These are phyloP conservation scores for Prochilodus magdalenae DNA, from an alignment of 2,113 vertebrate genomes.

Conservation along the genomic window DNA sequence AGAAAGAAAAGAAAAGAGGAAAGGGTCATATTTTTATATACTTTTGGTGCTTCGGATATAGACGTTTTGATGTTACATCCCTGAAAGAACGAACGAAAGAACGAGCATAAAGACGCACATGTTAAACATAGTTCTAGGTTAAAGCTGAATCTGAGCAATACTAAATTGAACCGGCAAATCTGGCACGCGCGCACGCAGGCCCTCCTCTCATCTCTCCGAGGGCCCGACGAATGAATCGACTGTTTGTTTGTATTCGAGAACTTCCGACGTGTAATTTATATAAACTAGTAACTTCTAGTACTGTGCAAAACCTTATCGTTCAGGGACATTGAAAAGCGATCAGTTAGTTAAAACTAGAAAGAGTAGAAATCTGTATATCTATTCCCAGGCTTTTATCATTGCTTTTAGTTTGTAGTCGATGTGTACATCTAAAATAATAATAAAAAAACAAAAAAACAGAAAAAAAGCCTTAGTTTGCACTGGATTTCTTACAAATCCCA, in stretches of 20 bases:
- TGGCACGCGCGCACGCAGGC: constrained; percentile 43
- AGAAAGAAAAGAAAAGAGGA: constrained; percentile 1
- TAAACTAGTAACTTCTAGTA: constrained; percentile 75
- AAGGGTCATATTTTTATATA: constrained; percentile 60
- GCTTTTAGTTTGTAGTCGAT: constrained; percentile 64
- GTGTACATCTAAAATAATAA: constrained; percentile 55
- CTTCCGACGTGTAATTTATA: constrained; percentile 75
- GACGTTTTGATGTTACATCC: constrained; percentile 63
- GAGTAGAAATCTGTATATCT: constrained; percentile 65
- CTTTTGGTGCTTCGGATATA: constrained; percentile 77
- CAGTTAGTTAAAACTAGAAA: constrained; percentile 63
- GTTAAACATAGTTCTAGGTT: constrained; percentile 22
- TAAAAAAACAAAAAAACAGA: constrained; percentile 15
- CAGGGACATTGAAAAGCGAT: constrained; percentile 70
- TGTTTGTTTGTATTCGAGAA: constrained; percentile 69
- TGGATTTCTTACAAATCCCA: constrained; percentile 77
- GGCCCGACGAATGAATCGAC: constrained; percentile 64
- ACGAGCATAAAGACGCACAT: constrained; percentile 23
- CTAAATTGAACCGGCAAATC: constrained; percentile 64
- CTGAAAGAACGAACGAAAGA: constrained; percentile 1
- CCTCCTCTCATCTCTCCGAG: constrained; percentile 63
- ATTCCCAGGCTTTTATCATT: constrained; percentile 66
- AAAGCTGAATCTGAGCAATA: constrained; percentile 68
- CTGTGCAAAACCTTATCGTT: constrained; percentile 78
- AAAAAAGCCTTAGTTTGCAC: constrained; percentile 77